Base-by-base conservation (phyloP, 2,113 vertebrate species). In the Rhipidura dahli region DNA sequence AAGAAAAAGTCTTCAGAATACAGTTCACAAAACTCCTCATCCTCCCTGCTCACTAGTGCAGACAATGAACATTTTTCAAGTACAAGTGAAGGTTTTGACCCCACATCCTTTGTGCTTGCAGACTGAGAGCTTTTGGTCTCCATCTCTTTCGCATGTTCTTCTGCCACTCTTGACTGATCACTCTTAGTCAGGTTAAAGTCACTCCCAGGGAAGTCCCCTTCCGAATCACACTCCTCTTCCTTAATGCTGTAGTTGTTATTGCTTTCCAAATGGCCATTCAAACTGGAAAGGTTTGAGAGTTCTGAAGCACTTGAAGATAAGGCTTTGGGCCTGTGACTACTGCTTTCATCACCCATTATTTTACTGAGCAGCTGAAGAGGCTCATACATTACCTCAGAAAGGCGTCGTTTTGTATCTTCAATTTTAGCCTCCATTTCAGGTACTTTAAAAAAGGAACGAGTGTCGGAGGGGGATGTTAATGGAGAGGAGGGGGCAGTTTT, bases 401-500 rank as follows among this genome's bases (percentile, higher is more conserved):
- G 98, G 89, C 99, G 98, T 37, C 99, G 98, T 90, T 98, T 99
- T 33, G 99, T 99, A 97, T 99, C 99, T 97, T 99, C 99, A 27
- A 99, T 99, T 95, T 98, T 99, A 64, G 99, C 99, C 97, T 99
- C 99, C 97, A 99, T 99, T 97, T 99, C 99, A 79, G 99, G 98
- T 90, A 99, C 99, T 98, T 99, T 99, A 96, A 99, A 99, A 98
- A 99, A 99, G 73, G 99, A 99, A 81, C 99, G 98, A 10, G 99
- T 98, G 45, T 99, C 99, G 0, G 97, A 98, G 9, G 99, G 99
- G 60, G 99, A 99, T 42, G 98, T 98, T 72, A 99, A 98, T 7
- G 99, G 99, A 31, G 99, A 99, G 1, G 99, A 99, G 15, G 99
- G 99, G 7, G 99, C 99, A 6, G 99, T 99, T 98, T 99, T 99